These are phyloP conservation scores for Ambastaia sidthimunki DNA, from an alignment of 2,797 vertebrate genomes.

Conservation along the genomic window DNA sequence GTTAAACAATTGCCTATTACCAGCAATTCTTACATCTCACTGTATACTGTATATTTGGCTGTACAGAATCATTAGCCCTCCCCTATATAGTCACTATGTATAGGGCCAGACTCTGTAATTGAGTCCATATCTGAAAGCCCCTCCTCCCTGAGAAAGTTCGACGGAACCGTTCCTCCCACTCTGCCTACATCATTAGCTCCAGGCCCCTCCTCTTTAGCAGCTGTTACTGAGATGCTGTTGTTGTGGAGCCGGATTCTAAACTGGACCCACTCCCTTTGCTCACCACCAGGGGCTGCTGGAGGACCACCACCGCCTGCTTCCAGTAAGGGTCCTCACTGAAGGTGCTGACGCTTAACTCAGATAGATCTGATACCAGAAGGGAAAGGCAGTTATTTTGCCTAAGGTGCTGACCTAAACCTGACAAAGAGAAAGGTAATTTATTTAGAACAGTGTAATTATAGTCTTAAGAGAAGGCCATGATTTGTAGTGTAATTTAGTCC, in stretches of 20 bases:
- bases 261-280: slow-evolving; percentile 81
- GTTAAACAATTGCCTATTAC: slow-evolving; percentile 7
- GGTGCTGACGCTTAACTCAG: slow-evolving; percentile 84
- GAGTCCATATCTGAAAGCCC: background rate
- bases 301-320: slow-evolving; percentile 94
- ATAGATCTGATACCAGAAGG: slow-evolving; percentile 95
- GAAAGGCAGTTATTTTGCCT: slow-evolving; percentile 88
- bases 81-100: background rate
- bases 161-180: background rate
- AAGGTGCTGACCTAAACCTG: slow-evolving; percentile 83
- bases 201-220: slow-evolving; percentile 64
- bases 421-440: background rate
- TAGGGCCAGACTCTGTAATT: background rate
- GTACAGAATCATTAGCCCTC: background rate
- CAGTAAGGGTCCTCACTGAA: slow-evolving; percentile 88
- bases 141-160: background rate
- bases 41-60: background rate
- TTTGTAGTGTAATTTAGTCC: background rate
- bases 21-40: background rate
- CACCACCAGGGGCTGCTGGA: slow-evolving; percentile 86
- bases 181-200: slow-evolving; percentile 9
- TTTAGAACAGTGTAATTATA: no score
- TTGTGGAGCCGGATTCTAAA: slow-evolving; percentile 88
- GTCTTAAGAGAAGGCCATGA: background rate
- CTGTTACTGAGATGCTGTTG: slow-evolving; percentile 89